These are phyloP conservation scores for Buphagus erythrorhynchus DNA, from an alignment of 2,797 vertebrate species.

Conservation along the genomic window DNA sequence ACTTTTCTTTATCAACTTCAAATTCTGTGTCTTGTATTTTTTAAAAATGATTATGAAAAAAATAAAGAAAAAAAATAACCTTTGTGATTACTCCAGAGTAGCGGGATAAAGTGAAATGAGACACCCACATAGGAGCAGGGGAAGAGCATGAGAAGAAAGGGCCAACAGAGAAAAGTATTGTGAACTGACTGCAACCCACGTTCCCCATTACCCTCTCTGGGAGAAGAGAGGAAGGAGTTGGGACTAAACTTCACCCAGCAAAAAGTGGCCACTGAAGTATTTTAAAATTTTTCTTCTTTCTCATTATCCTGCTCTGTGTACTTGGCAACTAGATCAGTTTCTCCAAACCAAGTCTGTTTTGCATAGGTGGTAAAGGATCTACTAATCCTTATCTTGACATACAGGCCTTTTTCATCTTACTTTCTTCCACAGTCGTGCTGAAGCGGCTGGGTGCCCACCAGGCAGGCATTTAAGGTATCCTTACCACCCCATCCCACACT, in stretches of 20 bases:
- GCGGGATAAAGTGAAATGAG: not conserved
- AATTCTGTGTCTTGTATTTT: not conserved
- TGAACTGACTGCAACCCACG: not conserved
- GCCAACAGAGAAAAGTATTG: not conserved
- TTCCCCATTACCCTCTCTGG: not conserved
- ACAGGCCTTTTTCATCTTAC: not conserved
- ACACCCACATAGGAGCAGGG: not conserved
- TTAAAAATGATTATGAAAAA: not conserved
- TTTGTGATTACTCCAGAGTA: not conserved
- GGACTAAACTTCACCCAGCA: no score
- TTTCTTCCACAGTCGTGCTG: not conserved
- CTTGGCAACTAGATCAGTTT: not conserved
- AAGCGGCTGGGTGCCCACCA: rapidly evolving
- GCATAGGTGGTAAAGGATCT: not conserved
- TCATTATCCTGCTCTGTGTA: not conserved
- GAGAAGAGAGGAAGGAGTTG: not conserved
- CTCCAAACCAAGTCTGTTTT: not conserved
- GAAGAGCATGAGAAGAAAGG: not conserved
- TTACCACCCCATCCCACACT: not conserved
- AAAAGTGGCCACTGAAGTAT: not conserved
- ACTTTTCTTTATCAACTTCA: not conserved
- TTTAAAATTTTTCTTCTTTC: not conserved
- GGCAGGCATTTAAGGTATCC: not conserved
- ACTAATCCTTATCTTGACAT: not conserved
- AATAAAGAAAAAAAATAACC: not conserved